A percentile compares a stretch with the other conserved stretches of the same genome.
Conservation (phyloP, 2,888 invertebrate species). For the Dione vanillae region DNA sequence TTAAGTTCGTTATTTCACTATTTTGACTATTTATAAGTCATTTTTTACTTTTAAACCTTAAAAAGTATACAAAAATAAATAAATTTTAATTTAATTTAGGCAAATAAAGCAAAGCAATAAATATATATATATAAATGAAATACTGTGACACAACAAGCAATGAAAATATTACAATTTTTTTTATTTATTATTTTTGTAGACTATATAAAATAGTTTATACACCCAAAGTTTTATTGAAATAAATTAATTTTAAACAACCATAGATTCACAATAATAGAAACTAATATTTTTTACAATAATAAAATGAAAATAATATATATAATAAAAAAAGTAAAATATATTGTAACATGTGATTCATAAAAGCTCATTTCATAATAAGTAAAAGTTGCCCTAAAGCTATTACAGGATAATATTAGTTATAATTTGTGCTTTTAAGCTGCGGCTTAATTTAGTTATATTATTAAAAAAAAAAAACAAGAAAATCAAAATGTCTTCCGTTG, state of each 20-base stretch:
- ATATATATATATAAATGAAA: neutral
- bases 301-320: neutral
- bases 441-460: conserved; percentile 33
- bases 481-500: conserved; percentile 52
- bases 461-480: conserved; percentile 45
- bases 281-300: neutral
- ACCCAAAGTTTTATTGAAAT: conserved; percentile 6
- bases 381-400: conserved; percentile 43
- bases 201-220: neutral
- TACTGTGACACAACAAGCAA: conserved; percentile 8
- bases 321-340: neutral
- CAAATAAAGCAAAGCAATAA: conserved; percentile 4
- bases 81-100: conserved; percentile 10
- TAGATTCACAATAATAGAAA: neutral
- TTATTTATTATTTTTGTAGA: neutral
- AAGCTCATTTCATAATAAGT: neutral
- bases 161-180: neutral
- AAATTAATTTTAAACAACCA: conserved; percentile 5
- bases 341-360: conserved; percentile 14
- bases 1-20: conserved; percentile 31
- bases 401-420: conserved; percentile 41
- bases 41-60: conserved; percentile 16
- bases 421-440: conserved; percentile 21
- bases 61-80: conserved; percentile 13
- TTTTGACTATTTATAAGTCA: conserved; percentile 25